These are phyloP conservation scores for Parnassius glacialis DNA, from an alignment of 2,888 invertebrate species.

Conservation along the genomic window DNA sequence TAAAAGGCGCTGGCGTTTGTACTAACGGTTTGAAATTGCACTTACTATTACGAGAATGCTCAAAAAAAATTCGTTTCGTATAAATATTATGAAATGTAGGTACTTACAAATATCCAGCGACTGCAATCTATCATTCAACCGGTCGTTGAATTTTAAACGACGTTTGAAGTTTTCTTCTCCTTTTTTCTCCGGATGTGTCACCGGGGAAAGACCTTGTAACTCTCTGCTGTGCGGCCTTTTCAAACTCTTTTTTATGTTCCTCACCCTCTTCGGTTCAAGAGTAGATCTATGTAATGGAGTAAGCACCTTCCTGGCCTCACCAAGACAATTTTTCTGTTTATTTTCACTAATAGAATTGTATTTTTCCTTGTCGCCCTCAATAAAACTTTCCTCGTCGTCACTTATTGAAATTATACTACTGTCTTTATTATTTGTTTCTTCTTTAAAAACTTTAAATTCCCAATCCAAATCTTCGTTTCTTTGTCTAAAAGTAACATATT, in stretches of 20 bases:
- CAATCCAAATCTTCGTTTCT: conserved; percentile 46
- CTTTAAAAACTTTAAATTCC: conserved; percentile 48
- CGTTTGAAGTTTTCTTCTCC: conserved; percentile 46
- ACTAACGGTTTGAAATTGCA: no score
- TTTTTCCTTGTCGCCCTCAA: conserved; percentile 23
- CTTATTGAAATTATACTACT: conserved; percentile 40
- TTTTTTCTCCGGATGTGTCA: conserved; percentile 34
- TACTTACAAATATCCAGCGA: conserved; percentile 53
- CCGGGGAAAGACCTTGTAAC: conserved; percentile 55
- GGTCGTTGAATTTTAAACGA: conserved; percentile 45
- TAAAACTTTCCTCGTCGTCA: conserved; percentile 40
- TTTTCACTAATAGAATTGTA: conserved; percentile 27
- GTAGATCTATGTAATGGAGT: conserved; percentile 45
- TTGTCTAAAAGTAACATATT: conserved; percentile 45
- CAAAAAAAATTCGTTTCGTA: no score
- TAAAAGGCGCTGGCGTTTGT: no score
- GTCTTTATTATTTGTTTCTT: conserved; percentile 32
- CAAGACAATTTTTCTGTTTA: conserved; percentile 34
- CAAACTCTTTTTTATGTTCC: conserved; percentile 60
- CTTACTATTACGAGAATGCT: no score
- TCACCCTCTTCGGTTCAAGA: conserved; percentile 48
- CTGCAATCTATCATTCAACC: conserved; percentile 39
- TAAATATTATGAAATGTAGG: no score
- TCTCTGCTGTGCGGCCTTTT: conserved; percentile 67
- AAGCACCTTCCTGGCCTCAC: conserved; percentile 32